Evolutionary conservation across 1,140 invertebrate genomes (phyloP).

Genomic region (Paracyclopina nana): DNA sequence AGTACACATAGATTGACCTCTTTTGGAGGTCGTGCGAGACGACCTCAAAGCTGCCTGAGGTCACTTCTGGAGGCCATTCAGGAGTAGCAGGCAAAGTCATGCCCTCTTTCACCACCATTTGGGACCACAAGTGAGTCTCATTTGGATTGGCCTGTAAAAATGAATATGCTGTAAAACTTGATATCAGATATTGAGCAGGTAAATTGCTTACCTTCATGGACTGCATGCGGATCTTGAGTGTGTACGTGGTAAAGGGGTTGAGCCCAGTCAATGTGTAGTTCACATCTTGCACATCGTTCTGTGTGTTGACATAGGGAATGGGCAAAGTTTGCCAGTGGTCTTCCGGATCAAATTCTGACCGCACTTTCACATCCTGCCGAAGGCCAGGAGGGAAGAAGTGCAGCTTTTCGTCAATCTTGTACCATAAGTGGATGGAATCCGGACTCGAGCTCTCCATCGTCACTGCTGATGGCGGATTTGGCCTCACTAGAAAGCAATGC

Average conservation of each 20-base stretch:
- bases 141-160: background rate
- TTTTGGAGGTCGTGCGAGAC: background rate
- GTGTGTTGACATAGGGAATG: too few species aligned
- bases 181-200: background rate
- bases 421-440: background rate
- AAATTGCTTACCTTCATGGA: background rate
- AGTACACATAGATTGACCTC: constrained; percentile 19
- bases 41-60: constrained; percentile 19
- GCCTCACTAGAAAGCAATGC: background rate
- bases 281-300: background rate
- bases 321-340: too few species aligned
- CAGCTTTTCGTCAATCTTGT: background rate
- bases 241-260: background rate
- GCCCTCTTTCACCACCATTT: background rate
- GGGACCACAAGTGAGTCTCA: background rate
- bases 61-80: constrained; percentile 18
- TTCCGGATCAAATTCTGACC: background rate
- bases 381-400: background rate
- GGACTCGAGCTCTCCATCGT: background rate
- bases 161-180: background rate
- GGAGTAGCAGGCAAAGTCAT: constrained; percentile 15
- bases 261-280: background rate
- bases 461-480: background rate
- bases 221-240: background rate
- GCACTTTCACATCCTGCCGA: background rate